Base-by-base conservation (phyloP, 2,113 vertebrate genomes). In the Chionomys nivalis region DNA sequence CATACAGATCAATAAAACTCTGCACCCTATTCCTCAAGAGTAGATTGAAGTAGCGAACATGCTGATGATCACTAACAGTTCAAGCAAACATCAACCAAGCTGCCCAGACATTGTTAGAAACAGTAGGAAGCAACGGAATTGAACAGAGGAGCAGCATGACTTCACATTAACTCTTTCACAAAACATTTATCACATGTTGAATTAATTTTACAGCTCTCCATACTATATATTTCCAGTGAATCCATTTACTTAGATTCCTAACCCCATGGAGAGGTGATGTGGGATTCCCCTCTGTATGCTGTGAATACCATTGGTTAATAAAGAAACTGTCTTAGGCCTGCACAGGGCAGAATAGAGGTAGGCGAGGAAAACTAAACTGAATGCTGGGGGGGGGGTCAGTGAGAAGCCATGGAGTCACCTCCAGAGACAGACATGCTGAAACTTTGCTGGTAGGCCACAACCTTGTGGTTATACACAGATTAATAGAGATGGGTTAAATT, bases 121-220 rank as follows among this genome's bases (percentile, higher is more conserved):
- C 9, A 72, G 72, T 44, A 47, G 89, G 97, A 78, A 82, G 5
- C 3, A 83, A 79, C 0, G 76, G 55, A 91, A 91, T 83, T 94
- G 72, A 76, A 81, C n/a, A 94, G n/a, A 90, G 85, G 73, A 89
- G n/a, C 72, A 87, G 58, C 58, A 76, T 63, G 89, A 87, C 94
- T 61, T 95, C 82, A 96, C 21, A n/a, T 65, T 19, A 47, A 23
- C 14, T 94, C 61, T 55, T 36, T 44, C 52, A 66, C 16, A 81
- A 91, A 92, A 70, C 42, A 76, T 33, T 55, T 39, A n/a, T 79
- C 89, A 21, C 8, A 49, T 17, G 28, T 70, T 58, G 55, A 21
- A 58, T 94, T 91, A 49, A 79, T 87, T 91, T 89, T 58, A 87
- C 13, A 89, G 52, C 4, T 79, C 31, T 75, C 47, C 8, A 44